These are phyloP conservation scores for Notarius quadriscutis DNA, from an alignment of 2,113 vertebrate genomes.

Conservation along the genomic window DNA sequence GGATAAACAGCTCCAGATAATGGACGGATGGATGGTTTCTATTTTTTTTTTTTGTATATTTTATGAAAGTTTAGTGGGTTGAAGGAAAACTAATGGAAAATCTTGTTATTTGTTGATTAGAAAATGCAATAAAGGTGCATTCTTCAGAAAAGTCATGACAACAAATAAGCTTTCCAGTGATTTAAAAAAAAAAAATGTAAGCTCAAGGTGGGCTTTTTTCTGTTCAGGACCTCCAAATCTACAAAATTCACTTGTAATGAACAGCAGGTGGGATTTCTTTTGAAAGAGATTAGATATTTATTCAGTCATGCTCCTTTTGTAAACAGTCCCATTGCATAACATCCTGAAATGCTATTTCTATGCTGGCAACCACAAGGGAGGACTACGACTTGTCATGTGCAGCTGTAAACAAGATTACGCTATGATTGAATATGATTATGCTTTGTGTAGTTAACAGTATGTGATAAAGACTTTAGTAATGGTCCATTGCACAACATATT, in stretches of 20 bases:
- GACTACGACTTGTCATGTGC: conserved; percentile 16
- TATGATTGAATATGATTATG: not conserved
- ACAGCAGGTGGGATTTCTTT: not conserved
- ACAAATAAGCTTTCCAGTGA: not conserved
- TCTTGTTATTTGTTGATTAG: not conserved
- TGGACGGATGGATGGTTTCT: too few relatives aligned
- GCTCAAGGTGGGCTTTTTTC: too few relatives aligned
- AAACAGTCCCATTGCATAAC: not conserved
- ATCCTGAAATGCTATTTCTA: not conserved
- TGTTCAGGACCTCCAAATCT: not conserved
- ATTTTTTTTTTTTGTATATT: too few relatives aligned
- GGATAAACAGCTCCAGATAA: too few relatives aligned
- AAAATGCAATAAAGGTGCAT: not conserved
- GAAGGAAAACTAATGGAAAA: not conserved
- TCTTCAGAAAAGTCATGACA: not conserved
- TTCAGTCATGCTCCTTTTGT: not conserved
- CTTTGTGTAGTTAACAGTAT: conserved; percentile 17
- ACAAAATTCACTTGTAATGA: not conserved
- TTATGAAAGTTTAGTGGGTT: not conserved
- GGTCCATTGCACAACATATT: conserved; percentile 4
- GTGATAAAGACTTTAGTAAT: conserved; percentile 17
- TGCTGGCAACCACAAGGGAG: conserved; percentile 5
- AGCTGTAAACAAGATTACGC: conserved; percentile 33
- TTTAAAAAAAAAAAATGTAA: not conserved
- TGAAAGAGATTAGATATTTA: conserved; percentile 4